These are phyloP conservation scores for Meganola albula DNA, from an alignment of 2,888 invertebrate genomes.

Conservation along the genomic window DNA sequence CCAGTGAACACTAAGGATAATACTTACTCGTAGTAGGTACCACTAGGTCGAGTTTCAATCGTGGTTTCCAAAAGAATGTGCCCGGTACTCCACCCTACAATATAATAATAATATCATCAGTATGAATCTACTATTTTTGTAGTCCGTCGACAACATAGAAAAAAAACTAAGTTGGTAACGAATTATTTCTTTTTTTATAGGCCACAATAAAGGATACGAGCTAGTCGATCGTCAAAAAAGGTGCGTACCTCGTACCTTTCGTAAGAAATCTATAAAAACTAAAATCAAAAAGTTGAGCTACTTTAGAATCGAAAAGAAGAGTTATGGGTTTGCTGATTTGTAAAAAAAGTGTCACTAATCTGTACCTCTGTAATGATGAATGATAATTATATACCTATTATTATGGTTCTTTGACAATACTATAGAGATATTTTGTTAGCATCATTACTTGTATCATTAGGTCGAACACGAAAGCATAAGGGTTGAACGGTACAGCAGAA, in stretches of 20 bases:
- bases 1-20: no score
- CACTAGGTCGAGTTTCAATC: conserved; percentile 36
- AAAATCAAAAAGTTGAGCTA: neutral
- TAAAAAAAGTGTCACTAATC: neutral
- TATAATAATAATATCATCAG: neutral
- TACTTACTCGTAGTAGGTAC: conserved; percentile 34
- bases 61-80: conserved; percentile 41
- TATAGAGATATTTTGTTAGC: neutral
- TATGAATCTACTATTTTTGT: neutral
- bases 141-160: neutral
- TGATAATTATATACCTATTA: neutral
- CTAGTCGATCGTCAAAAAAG: neutral
- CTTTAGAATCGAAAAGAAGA: no score
- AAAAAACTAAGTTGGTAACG: conserved; percentile 3
- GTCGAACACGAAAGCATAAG: no score
- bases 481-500: neutral
- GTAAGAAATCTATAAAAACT: neutral
- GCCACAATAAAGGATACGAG: neutral
- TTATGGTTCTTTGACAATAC: neutral
- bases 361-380: neutral
- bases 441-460: no score
- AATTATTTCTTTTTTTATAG: conserved; percentile 5
- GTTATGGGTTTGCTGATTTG: neutral
- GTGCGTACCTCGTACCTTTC: neutral
- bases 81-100: conserved; percentile 35